Evolutionary conservation across 2,797 vertebrate species (phyloP).

Genomic region (Craterocephalus amniculus): DNA sequence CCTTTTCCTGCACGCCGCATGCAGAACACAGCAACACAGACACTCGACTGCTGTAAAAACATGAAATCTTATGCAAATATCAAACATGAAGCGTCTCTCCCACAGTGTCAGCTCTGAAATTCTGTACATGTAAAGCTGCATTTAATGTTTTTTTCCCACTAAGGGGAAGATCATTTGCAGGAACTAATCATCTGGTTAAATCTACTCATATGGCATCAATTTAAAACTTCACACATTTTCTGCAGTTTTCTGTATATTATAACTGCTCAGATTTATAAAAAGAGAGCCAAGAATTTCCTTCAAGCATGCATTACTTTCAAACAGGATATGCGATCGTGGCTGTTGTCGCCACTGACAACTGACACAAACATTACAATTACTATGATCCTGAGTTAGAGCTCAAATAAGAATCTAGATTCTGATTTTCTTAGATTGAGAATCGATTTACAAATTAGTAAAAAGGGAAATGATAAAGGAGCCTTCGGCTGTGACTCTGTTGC

Average conservation of each 20-base stretch:
- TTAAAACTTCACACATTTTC: too few species aligned
- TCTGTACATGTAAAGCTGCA: conserved; percentile 20
- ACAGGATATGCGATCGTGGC: neutral
- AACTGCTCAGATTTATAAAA: neutral
- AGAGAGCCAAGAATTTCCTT: neutral
- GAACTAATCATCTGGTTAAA: neutral
- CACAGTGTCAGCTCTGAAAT: neutral
- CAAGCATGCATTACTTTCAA: neutral
- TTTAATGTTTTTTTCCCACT: neutral
- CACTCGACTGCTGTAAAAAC: neutral
- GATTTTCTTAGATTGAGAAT: too few species aligned
- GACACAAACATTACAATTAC: too few species aligned
- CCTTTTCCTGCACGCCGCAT: conserved; percentile 15
- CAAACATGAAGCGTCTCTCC: conserved; percentile 4
- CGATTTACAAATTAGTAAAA: too few species aligned
- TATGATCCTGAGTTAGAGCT: too few species aligned
- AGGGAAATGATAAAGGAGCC: too few species aligned
- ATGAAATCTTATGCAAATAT: neutral
- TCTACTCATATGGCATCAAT: too few species aligned
- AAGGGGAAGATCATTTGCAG: neutral
- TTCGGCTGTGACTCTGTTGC: too few species aligned
- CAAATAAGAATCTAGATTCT: too few species aligned
- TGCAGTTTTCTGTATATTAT: neutral
- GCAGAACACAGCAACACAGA: conserved; percentile 2
- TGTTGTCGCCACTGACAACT: neutral